Percentiles rank a stretch among this genome's conserved stretches.
Evolutionary conservation across 2,888 invertebrate genomes (phyloP).

Genomic region (Megamerina dolium): DNA sequence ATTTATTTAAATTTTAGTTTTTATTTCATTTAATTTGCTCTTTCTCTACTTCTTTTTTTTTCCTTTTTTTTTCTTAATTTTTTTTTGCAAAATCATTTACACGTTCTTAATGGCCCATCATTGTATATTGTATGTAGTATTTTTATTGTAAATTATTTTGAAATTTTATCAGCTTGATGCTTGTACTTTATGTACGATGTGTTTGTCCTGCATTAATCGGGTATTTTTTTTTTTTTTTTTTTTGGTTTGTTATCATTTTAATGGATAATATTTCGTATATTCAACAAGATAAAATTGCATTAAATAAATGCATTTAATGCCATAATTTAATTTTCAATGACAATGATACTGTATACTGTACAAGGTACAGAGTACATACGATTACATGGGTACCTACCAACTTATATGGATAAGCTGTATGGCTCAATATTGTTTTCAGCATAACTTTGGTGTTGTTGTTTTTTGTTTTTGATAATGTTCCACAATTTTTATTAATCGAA

Average conservation of each 20-base stretch:
- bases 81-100: constrained; percentile 1
- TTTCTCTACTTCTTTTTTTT: too few relatives aligned
- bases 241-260: constrained; percentile 1
- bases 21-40: background rate
- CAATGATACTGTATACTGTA: too few relatives aligned
- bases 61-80: too few relatives aligned
- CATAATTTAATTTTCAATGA: constrained; percentile 23
- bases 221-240: background rate
- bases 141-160: too few relatives aligned
- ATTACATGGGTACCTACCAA: background rate
- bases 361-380: too few relatives aligned
- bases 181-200: background rate
- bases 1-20: background rate
- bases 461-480: too few relatives aligned
- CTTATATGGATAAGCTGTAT: background rate
- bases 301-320: constrained; percentile 28
- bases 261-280: constrained; percentile 7
- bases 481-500: too few relatives aligned
- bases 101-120: background rate
- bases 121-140: too few relatives aligned
- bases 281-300: constrained; percentile 26
- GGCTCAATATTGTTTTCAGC: background rate
- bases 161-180: background rate
- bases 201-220: background rate
- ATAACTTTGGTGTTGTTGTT: too few relatives aligned